Conservation (phyloP, 2,888 invertebrate genomes). For the Diachrysia chrysitis region DNA sequence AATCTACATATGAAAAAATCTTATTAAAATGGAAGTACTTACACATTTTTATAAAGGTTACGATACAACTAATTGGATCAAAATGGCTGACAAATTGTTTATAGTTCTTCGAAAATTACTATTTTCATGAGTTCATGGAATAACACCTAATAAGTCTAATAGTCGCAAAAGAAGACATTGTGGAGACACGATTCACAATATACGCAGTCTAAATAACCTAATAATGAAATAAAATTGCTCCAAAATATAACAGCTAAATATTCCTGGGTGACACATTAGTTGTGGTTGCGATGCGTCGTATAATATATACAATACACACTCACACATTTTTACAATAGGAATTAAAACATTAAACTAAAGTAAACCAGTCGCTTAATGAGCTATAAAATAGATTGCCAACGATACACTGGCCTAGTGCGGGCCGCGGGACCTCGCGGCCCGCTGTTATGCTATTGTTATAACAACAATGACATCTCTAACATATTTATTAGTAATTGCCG, state of each 20-base stretch:
- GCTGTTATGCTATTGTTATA: constrained; percentile 67
- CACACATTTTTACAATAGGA: constrained; percentile 88
- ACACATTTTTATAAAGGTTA: constrained; percentile 79
- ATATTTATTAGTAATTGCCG: constrained; percentile 76
- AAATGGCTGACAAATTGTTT: constrained; percentile 85
- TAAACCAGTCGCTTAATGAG: constrained; percentile 88
- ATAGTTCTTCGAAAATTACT: constrained; percentile 81
- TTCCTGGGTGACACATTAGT: constrained; percentile 69
- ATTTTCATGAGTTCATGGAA: constrained; percentile 78
- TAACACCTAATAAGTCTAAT: constrained; percentile 78
- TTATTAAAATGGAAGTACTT: constrained; percentile 89
- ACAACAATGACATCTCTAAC: constrained; percentile 76
- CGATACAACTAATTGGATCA: constrained; percentile 84
- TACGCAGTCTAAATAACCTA: constrained; percentile 66
- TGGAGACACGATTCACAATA: constrained; percentile 74
- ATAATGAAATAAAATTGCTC: constrained; percentile 64
- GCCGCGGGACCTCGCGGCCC: constrained; percentile 62
- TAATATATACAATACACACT: constrained; percentile 87
- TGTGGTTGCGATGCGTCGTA: constrained; percentile 78
- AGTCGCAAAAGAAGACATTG: constrained; percentile 82
- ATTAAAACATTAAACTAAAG: constrained; percentile 84
- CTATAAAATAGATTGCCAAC: constrained; percentile 87
- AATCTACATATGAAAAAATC: constrained; percentile 85
- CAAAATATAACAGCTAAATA: constrained; percentile 74
- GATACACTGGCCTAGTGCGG: constrained; percentile 84